A percentile compares a stretch with the other conserved stretches of the same genome.
These are phyloP conservation scores for Caranx ignobilis DNA, from an alignment of 2,113 vertebrate species.

Conservation along the genomic window DNA sequence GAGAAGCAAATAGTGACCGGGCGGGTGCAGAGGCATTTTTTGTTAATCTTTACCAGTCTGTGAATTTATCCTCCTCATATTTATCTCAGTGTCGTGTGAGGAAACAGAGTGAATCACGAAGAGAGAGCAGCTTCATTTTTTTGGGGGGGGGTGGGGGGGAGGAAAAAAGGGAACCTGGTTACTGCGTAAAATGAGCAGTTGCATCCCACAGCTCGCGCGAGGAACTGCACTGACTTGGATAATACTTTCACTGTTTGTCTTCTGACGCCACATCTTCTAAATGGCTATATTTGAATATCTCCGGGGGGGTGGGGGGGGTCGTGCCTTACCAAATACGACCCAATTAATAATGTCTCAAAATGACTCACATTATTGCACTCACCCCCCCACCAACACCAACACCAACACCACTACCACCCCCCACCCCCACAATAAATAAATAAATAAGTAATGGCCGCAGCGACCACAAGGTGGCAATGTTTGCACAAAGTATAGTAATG, in stretches of 20 bases:
- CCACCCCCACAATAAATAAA: constrained; percentile 25
- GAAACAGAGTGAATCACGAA: constrained; percentile 44
- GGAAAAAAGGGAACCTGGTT: constrained; percentile 25
- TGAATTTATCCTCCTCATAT: constrained; percentile 9
- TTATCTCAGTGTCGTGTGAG: constrained; percentile 26
- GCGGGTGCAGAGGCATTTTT: constrained; percentile 8
- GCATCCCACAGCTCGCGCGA: constrained; percentile 33
- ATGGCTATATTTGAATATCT: constrained; percentile 38
- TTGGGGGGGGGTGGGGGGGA: not conserved
- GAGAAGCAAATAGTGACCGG: constrained; percentile 28
- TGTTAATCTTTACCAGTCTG: not conserved
- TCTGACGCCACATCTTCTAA: constrained; percentile 30
- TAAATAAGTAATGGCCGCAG: constrained; percentile 65
- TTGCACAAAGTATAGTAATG: constrained; percentile 90
- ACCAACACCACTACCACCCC: no score
- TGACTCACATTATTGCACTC: constrained; percentile 70
- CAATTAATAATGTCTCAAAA: constrained; percentile 70
- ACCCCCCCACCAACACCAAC: constrained; percentile 22
- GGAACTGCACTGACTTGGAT: constrained; percentile 25
- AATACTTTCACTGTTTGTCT: not conserved
- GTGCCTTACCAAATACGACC: constrained; percentile 53
- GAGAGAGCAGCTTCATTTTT: constrained; percentile 35
- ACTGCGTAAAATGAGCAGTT: constrained; percentile 69
- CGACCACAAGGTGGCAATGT: constrained; percentile 97
- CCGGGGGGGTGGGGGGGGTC: constrained; percentile 2